Evolutionary conservation across 2,113 vertebrate genomes (phyloP), one percentile per base, ranked within the genome.

Genomic region (Podiceps cristatus): DNA sequence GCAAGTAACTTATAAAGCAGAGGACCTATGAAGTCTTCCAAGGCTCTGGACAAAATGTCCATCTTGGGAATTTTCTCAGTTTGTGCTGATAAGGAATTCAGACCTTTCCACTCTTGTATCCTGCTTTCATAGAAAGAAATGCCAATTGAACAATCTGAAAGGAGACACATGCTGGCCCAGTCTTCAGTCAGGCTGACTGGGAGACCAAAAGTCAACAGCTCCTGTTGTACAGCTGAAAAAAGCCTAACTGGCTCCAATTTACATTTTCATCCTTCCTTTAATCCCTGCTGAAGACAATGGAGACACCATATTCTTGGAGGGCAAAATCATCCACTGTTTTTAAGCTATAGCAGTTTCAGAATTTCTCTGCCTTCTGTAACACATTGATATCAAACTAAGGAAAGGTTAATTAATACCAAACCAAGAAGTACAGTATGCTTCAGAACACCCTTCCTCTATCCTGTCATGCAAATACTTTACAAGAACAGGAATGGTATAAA

Each of bases 401-500:
- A 93, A 91, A 96, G 79, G 42, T 96, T 92, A 93, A 90, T 94
- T 88, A 86, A 88, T 95, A 88, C 63, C 68, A 71, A 71, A 59
- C 28, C 16, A 62, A 60, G 53, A 60, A 80, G 28, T n/a, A 69
- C 23, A 63, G 4, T 28, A 10, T 59, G 50, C 67, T 92, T 82
- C 79, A 92, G 47, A 85, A 56, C 7, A 0, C 25, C 28, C 42
- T 62, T 69, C 62, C 45, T 76, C 66, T 88, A 50, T 62, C 55
- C 52, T 79, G 33, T 86, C 68, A 77, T 81, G 88, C 68, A 95
- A 94, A 93, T 81, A 17, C n/a, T 94, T 86, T 24, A 71, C 37
- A 88, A 84, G 81, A 92, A 42, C 44, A 55, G 63, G 29, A 83
- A 81, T n/a, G 35, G 31, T 55, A 27, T 45, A 71, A 89, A 87